Conservation (phyloP, 2,797 vertebrate genomes). For the Malacoraja senta region DNA sequence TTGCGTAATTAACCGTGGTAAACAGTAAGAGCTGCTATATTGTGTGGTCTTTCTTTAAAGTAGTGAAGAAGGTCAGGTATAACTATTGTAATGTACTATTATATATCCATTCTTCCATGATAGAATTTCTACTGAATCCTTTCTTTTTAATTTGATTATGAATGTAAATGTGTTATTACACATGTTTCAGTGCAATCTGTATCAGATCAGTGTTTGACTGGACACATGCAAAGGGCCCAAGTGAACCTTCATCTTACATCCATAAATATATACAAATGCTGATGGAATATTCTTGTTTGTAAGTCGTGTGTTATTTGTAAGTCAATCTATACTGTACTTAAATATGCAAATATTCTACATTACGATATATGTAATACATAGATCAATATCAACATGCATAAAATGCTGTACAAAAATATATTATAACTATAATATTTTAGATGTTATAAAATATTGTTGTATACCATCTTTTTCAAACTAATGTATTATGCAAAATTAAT, state of each 20-base stretch:
- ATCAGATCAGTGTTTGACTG: slow-evolving; percentile 35
- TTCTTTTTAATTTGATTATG: slow-evolving; percentile 10
- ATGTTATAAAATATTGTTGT: background rate
- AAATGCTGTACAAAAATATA: no score
- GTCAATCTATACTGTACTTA: slow-evolving; percentile 9
- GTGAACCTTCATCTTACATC: slow-evolving; percentile 18
- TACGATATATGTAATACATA: slow-evolving; percentile 15
- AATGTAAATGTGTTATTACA: slow-evolving; percentile 27
- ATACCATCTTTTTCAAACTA: slow-evolving; percentile 14
- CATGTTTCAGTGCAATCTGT: slow-evolving; percentile 29
- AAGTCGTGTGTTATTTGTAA: slow-evolving; percentile 35
- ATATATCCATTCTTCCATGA: background rate
- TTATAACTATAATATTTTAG: no score
- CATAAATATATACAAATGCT: slow-evolving; percentile 3
- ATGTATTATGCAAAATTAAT: slow-evolving; percentile 17
- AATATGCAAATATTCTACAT: slow-evolving; percentile 32
- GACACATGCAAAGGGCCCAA: slow-evolving; percentile 18
- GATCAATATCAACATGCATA: background rate
- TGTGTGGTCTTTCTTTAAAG: background rate
- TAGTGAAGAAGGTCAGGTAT: background rate
- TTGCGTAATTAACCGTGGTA: background rate
- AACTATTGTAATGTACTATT: background rate
- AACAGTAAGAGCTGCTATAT: background rate
- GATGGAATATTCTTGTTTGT: background rate
- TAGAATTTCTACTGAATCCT: background rate